These are phyloP conservation scores for Falco naumanni DNA, from an alignment of 2,797 vertebrate genomes.

Conservation along the genomic window DNA sequence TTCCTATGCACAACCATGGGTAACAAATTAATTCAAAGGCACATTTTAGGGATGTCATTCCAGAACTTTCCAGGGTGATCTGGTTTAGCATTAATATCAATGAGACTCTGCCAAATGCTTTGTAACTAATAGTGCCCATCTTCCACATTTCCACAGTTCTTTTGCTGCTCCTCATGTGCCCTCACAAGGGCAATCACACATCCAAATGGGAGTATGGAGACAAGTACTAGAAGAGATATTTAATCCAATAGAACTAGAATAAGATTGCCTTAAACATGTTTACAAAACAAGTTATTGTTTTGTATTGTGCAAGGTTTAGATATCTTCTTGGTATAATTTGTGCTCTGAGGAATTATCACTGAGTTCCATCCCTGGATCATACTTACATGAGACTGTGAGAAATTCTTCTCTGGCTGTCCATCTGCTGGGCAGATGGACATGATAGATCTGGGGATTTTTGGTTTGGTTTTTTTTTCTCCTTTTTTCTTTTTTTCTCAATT, in stretches of 20 bases:
- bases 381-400: not conserved
- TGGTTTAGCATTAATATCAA: not conserved
- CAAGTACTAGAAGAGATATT: not conserved
- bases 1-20: not conserved
- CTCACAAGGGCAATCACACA: not conserved
- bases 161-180: not conserved
- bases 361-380: not conserved
- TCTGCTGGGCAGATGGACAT: conserved; percentile 43
- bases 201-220: not conserved
- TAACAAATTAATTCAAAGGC: not conserved
- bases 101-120: not conserved
- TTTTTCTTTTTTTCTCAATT: conserved; percentile 3
- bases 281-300: conserved; percentile 25
- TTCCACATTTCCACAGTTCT: not conserved
- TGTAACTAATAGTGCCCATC: not conserved
- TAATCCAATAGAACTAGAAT: not conserved
- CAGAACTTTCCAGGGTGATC: not conserved
- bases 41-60: not conserved
- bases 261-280: not conserved
- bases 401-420: not conserved
- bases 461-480: not conserved
- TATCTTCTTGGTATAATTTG: not conserved
- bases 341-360: not conserved
- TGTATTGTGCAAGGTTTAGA: not conserved
- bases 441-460: not conserved